Percentiles rank a stretch among this genome's conserved stretches.
Evolutionary conservation across 2,797 vertebrate species (phyloP).

Genomic region (Scyliorhinus canicula): DNA sequence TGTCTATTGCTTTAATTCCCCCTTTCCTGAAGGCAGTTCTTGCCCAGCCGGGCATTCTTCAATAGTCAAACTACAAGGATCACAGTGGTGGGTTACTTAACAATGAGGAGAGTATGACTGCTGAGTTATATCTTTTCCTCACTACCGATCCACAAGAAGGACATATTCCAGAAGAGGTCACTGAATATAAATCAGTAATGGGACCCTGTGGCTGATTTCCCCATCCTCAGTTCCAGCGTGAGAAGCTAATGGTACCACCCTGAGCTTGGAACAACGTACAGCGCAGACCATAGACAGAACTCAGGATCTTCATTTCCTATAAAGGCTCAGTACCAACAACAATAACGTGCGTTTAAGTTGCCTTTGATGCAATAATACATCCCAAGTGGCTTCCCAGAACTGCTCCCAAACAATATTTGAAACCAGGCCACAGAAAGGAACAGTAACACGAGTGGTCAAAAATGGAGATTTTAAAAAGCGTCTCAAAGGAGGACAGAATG

Average conservation of each 20-base stretch:
- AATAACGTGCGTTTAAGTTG: not conserved
- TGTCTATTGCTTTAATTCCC: not conserved
- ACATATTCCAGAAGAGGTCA: not conserved
- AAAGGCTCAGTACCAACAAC: no score
- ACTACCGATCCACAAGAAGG: not conserved
- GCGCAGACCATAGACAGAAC: not conserved
- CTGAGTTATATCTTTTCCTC: not conserved
- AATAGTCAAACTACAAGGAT: not conserved
- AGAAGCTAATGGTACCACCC: no score
- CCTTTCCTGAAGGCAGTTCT: not conserved
- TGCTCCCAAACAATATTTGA: not conserved
- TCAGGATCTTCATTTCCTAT: no score
- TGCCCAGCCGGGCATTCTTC: not conserved
- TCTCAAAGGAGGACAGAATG: no score
- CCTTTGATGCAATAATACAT: not conserved
- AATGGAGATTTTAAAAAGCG: no score
- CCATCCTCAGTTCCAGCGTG: not conserved
- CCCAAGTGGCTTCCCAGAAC: not conserved
- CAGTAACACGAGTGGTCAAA: not conserved
- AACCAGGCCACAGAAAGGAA: not conserved
- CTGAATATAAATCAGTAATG: not conserved
- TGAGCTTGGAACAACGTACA: not conserved
- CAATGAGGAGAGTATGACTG: not conserved
- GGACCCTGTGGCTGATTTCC: not conserved
- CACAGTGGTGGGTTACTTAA: not conserved